Percentiles rank a stretch among this genome's conserved stretches.
These are phyloP conservation scores for Callipepla californica DNA, from an alignment of 2,113 vertebrate species.

Conservation along the genomic window DNA sequence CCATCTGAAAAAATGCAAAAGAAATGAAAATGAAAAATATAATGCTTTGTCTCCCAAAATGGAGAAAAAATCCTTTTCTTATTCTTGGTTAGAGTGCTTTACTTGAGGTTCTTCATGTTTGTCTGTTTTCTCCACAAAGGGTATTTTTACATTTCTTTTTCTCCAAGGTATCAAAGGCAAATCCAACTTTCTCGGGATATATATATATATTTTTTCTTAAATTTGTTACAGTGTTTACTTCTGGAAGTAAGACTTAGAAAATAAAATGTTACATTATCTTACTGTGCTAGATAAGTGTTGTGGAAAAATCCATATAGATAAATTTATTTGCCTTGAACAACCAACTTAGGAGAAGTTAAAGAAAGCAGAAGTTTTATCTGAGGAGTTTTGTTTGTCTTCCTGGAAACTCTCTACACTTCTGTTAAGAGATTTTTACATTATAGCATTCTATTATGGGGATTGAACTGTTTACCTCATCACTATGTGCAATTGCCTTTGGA, in stretches of 20 bases:
- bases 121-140: background rate
- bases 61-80: background rate
- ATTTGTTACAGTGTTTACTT: background rate
- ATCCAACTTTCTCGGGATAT: background rate
- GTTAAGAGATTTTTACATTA: background rate
- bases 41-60: background rate
- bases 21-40: background rate
- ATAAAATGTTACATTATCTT: background rate
- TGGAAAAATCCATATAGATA: background rate
- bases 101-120: background rate
- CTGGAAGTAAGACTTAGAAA: background rate
- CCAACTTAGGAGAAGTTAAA: background rate
- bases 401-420: background rate
- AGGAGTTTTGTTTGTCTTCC: background rate
- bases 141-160: background rate
- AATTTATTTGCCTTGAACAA: background rate
- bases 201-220: background rate
- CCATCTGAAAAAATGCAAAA: constrained; percentile 5
- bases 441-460: background rate
- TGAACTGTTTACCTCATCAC: background rate
- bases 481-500: background rate
- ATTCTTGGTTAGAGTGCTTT: background rate
- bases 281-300: background rate
- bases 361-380: background rate
- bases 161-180: background rate